Evolutionary conservation across 2,888 invertebrate genomes (phyloP), one percentile per base, ranked within the genome.

Genomic region (Athrips mouffetella): DNA sequence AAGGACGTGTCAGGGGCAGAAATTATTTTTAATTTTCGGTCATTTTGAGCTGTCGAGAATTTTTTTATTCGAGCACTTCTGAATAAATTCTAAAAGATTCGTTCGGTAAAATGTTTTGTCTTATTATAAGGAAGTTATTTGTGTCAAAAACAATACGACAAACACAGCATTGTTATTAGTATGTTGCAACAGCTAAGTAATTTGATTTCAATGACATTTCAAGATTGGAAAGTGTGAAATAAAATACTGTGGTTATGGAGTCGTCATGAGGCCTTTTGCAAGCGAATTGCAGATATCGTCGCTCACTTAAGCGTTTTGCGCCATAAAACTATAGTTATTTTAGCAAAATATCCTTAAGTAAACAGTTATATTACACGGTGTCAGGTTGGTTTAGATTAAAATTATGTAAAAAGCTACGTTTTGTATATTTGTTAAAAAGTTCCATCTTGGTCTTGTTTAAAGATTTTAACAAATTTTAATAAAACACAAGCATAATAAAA

Each of bases 191-290:
- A 37, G 37, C 20, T 11, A 21, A 10, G 15, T 25, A 40, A 25
- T 40, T 10, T 44, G 18, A 44, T 44, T 44, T 40, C 40, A 44
- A 44, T 13, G 11, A 31, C 44, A 44, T 44, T 42, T 42, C 20
- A 16, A 18, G 20, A 29, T 29, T 21, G 20, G 44, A 44, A 44
- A 44, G 44, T 31, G 48, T 30, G 20, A 48, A 44, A 48, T 48
- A 48, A 48, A 44, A 44, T 48, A 44, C 27, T 18, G n/a, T 44
- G 13, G 13, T 45, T 44, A 44, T 48, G 29, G 48, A 37, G 37
- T 13, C 13, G 20, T 42, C 16, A 8, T 31, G 13, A 20, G 29
- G 21, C 7, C n/a, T 35, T 45, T 45, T 45, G 45, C 45, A 35
- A 35, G 25, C 16, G 35, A 33, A 45, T 16, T 37, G 30, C 21